phyloP scores from a whole-genome alignment of 2,113 vertebrate species.

The Telmatochromis sp. region DNA sequence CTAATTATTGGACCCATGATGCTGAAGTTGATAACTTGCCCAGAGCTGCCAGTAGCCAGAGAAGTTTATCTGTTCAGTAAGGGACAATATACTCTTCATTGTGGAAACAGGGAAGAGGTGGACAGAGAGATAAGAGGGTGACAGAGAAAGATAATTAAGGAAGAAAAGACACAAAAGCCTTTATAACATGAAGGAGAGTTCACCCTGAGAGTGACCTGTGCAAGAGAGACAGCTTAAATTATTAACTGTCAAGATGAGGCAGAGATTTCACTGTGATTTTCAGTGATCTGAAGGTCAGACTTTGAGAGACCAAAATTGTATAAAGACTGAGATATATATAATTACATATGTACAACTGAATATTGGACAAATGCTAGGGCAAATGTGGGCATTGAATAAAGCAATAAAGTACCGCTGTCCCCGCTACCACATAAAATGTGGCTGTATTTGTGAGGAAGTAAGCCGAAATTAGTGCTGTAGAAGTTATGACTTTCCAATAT shows the following conservation, averaged over 20 bases:
- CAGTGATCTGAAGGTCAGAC: not conserved
- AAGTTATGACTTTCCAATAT: not conserved
- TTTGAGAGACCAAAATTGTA: not conserved
- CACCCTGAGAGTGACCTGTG: not conserved
- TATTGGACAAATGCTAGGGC: not conserved
- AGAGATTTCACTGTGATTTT: not conserved
- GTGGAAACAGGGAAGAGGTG: not conserved
- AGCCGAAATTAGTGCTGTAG: not conserved
- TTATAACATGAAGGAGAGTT: not conserved
- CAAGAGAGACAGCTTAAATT: not conserved
- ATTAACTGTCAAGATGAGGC: not conserved
- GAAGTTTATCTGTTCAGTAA: not conserved
- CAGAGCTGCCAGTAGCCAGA: not conserved
- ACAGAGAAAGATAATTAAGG: not conserved
- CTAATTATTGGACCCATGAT: slow-evolving; percentile 37
- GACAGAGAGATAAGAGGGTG: not conserved
- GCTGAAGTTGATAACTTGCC: slow-evolving; percentile 3
- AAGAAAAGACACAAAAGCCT: not conserved
- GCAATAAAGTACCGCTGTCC: not conserved
- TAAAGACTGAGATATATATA: not conserved
- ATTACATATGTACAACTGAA: not conserved
- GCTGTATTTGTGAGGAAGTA: not conserved
- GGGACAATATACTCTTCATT: not conserved
- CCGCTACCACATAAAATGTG: not conserved
- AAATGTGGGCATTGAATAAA: not conserved